Base-by-base conservation (phyloP, 2,113 vertebrate species). In the Tachuris rubrigastra region DNA sequence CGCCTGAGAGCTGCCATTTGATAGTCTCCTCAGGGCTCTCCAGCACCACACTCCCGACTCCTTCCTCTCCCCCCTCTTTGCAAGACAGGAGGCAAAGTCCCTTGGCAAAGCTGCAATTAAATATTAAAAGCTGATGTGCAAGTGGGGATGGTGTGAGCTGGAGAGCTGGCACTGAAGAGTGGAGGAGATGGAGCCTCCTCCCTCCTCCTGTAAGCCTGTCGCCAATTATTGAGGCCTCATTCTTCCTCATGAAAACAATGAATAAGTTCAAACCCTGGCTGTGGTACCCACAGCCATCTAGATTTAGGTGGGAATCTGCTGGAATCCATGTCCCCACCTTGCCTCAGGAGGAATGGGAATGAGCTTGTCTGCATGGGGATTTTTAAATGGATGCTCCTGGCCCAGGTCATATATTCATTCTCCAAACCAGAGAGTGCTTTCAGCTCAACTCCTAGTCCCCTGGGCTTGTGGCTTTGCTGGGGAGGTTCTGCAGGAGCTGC, bases 91-190 rank as follows among this genome's bases (percentile, higher is more conserved):
- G 94, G 66, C 96, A 97, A 97, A 97, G 97, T 97, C 96, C 90
- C 76, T 74, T 80, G 73, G 82, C 84, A 89, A 79, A 44, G 53
- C 81, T 84, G 68, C 44, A 86, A 95, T 97, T 97, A 97, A 97
- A 97, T 94, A 97, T 97, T 97, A 97, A 97, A 97, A 96, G 88
- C 77, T 88, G 91, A 47, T 90, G 93, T 89, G 91, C 74, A 66
- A 73, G 41, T 27, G 42, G 87, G 83, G 69, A 56, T 89, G 68
- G 39, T 55, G 71, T 74, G 91, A 85, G 41, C 20, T n/a, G 68
- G 58, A 90, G 92, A 92, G 88, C 72, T 92, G 83, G 80, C 68
- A 56, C 78, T 25, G 77, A 33, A 22, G 42, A 85, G 42, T 0
- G 0, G 81, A 76, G 71, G 67, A 77, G 72, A 67, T 19, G 59